Percentiles rank a stretch among this genome's conserved stretches.
Conservation (phyloP, 2,888 invertebrate species). For the Andrena haemorrhoa region DNA sequence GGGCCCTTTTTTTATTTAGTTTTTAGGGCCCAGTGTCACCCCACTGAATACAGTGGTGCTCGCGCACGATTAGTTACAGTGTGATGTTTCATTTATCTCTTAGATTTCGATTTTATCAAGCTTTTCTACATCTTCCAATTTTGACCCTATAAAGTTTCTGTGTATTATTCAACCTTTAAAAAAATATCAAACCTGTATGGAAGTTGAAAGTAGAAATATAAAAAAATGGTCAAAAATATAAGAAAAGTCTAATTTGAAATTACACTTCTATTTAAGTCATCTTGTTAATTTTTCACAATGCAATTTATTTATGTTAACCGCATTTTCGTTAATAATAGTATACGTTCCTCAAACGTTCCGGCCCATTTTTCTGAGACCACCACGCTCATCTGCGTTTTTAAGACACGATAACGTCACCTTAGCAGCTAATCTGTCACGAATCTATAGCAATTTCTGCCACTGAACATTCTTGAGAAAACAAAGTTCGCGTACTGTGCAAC, state of each 20-base stretch:
- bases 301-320: not conserved
- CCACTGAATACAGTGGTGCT: too few species aligned
- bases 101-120: not conserved
- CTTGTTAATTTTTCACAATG: not conserved
- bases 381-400: not conserved
- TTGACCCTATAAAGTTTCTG: not conserved
- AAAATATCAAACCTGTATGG: too few species aligned
- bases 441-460: not conserved
- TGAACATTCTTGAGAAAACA: too few species aligned
- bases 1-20: too few species aligned
- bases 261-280: not conserved
- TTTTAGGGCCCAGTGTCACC: too few species aligned
- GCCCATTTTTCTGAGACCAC: not conserved
- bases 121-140: not conserved
- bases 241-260: too few species aligned
- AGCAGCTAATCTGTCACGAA: slow-evolving; percentile 3
- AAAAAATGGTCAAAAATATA: too few species aligned
- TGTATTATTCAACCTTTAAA: not conserved
- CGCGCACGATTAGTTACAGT: too few species aligned
- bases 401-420: slow-evolving; percentile 11
- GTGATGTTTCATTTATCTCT: too few species aligned
- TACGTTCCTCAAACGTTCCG: not conserved
- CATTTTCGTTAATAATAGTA: not conserved
- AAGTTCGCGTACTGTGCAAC: not conserved
- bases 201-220: too few species aligned